Conservation (phyloP, 2,888 invertebrate genomes). For the Melipona bicolor region DNA sequence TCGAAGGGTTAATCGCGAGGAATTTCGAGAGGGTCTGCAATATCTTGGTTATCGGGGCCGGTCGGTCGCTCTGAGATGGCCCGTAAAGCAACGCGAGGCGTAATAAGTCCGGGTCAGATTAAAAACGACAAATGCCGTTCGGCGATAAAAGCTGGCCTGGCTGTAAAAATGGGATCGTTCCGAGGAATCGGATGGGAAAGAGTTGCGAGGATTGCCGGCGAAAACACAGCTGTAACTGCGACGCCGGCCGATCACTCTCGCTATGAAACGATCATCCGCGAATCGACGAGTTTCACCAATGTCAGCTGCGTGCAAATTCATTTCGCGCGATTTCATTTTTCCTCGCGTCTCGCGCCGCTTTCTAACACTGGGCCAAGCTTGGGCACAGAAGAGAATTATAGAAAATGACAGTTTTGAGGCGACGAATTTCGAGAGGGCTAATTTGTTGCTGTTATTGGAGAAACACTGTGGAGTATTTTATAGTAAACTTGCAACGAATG, state of each 20-base stretch:
- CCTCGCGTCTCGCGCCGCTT: neutral
- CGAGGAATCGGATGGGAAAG: conserved; percentile 8
- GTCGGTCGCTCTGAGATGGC: conserved; percentile 25
- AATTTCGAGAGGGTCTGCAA: conserved; percentile 21
- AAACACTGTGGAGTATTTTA: too few species aligned
- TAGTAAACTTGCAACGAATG: too few species aligned
- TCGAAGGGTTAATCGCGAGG: neutral
- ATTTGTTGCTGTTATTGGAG: too few species aligned
- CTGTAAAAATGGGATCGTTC: conserved; percentile 49
- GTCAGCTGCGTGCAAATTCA: neutral
- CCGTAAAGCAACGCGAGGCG: conserved; percentile 44
- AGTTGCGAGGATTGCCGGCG: conserved; percentile 11
- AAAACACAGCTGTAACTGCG: conserved; percentile 38
- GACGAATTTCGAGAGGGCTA: too few species aligned
- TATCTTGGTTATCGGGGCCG: conserved; percentile 43
- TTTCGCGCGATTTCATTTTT: conserved; percentile 1
- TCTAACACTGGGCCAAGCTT: neutral
- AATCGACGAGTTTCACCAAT: neutral
- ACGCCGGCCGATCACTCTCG: conserved; percentile 24
- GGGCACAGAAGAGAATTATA: too few species aligned
- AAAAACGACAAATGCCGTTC: conserved; percentile 56
- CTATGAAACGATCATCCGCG: neutral
- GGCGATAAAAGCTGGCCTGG: conserved; percentile 40
- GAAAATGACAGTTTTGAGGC: too few species aligned
- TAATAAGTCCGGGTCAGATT: conserved; percentile 52